These are phyloP conservation scores for Entomyzon cyanotis DNA, from an alignment of 2,113 vertebrate species.

Conservation along the genomic window DNA sequence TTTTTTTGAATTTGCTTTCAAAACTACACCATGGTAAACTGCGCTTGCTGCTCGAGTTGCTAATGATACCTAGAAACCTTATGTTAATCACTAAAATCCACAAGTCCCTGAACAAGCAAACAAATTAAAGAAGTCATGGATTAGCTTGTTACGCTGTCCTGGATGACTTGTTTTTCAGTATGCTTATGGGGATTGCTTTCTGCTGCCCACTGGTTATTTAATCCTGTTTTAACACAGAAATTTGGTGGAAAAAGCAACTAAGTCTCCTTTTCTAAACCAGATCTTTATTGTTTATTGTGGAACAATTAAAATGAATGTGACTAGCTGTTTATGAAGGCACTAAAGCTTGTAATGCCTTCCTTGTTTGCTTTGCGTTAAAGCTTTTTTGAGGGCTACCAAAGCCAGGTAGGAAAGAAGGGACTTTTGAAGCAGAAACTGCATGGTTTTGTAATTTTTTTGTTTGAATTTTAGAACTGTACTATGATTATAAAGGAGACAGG, in stretches of 20 bases:
- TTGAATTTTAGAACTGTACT: neutral
- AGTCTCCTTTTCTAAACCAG: neutral
- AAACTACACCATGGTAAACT: neutral
- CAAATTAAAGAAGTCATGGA: slow-evolving; percentile 29
- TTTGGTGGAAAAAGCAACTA: slow-evolving; percentile 24
- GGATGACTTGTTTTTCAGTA: slow-evolving; percentile 59
- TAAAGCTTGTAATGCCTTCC: slow-evolving; percentile 32
- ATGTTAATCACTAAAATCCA: slow-evolving; percentile 32
- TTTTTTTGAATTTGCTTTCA: neutral
- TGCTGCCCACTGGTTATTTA: slow-evolving; percentile 39
- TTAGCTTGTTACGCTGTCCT: slow-evolving; percentile 50
- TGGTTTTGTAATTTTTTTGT: neutral
- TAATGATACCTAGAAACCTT: neutral
- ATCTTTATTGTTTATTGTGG: slow-evolving; percentile 14
- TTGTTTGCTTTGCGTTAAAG: neutral
- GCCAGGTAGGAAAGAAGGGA: neutral
- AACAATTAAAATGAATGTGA: slow-evolving; percentile 51
- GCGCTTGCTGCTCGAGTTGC: neutral
- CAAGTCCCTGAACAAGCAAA: slow-evolving; percentile 23
- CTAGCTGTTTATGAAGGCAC: slow-evolving; percentile 36
- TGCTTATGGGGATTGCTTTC: slow-evolving; percentile 32
- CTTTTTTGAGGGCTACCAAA: neutral
- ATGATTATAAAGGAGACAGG: neutral
- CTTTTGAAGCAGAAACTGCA: neutral
- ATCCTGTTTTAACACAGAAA: slow-evolving; percentile 51